phyloP scores from a whole-genome alignment of 2,888 invertebrate species.

The Andrena dorsata region DNA sequence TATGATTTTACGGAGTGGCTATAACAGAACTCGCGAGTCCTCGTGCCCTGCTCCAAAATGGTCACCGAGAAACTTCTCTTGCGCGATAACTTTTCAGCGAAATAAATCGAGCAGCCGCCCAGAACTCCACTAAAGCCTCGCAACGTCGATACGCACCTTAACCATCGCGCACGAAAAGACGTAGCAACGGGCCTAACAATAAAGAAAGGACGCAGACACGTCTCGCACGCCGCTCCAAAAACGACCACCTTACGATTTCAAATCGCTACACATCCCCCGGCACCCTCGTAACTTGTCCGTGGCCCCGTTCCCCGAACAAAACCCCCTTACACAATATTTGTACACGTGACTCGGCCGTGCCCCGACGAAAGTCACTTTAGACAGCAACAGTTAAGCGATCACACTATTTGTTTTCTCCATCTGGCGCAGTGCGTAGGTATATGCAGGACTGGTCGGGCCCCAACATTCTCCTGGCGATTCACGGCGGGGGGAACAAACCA shows the following conservation, averaged over 20 bases:
- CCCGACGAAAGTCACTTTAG: constrained; percentile 58
- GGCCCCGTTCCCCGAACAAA: constrained; percentile 43
- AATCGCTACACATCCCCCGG: constrained; percentile 21
- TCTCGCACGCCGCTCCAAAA: background rate
- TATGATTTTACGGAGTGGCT: background rate
- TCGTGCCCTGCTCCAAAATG: background rate
- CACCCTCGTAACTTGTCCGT: constrained; percentile 44
- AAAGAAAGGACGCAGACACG: background rate
- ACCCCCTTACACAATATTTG: constrained; percentile 61
- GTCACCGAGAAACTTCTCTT: background rate
- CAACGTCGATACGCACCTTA: too few species aligned
- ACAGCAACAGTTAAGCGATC: constrained; percentile 70
- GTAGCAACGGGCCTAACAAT: background rate
- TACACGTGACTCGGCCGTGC: constrained; percentile 67
- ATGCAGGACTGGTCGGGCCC: constrained; percentile 40
- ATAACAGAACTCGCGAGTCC: background rate
- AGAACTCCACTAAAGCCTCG: background rate
- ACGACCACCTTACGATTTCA: background rate
- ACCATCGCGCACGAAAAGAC: background rate
- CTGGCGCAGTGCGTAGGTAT: constrained; percentile 58
- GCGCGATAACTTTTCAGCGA: background rate
- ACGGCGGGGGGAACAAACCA: constrained; percentile 61
- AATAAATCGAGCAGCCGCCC: background rate
- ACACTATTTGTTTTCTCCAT: constrained; percentile 69
- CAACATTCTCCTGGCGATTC: constrained; percentile 58